phyloP scores from a whole-genome alignment of 2,113 vertebrate genomes.

The Cyprinodon variegatus region DNA sequence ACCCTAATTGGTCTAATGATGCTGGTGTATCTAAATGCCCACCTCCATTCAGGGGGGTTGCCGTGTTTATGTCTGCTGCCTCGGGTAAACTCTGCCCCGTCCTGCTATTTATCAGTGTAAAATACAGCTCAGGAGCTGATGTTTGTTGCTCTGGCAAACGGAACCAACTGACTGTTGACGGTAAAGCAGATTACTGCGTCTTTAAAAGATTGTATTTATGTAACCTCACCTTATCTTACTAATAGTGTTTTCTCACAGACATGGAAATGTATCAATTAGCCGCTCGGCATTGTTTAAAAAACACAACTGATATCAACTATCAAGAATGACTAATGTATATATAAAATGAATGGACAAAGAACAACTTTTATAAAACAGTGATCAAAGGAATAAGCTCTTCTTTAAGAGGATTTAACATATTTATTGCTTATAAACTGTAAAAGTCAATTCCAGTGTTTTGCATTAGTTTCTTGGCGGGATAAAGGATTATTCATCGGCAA shows the following conservation, averaged over 20 bases:
- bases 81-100: conserved; percentile 66
- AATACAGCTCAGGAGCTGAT: conserved; percentile 75
- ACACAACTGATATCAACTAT: too few relatives aligned
- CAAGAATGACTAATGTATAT: too few relatives aligned
- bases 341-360: too few relatives aligned
- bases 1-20: conserved; percentile 80
- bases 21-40: conserved; percentile 79
- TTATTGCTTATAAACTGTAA: too few relatives aligned
- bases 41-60: conserved; percentile 71
- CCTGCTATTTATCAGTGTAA: conserved; percentile 75
- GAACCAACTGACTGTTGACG: conserved; percentile 64
- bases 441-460: too few relatives aligned
- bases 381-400: too few relatives aligned
- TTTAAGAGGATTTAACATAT: too few relatives aligned
- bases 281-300: background rate
- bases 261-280: background rate
- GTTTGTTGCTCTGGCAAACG: conserved; percentile 68
- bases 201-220: conserved; percentile 5
- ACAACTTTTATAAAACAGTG: too few relatives aligned
- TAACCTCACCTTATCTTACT: background rate
- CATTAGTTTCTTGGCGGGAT: too few relatives aligned
- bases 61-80: conserved; percentile 83
- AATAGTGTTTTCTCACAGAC: background rate
- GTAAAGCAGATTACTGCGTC: conserved; percentile 2
- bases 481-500: too few relatives aligned